phyloP scores from a whole-genome alignment of 2,113 vertebrate genomes.

The Formicarius rufipectus region DNA sequence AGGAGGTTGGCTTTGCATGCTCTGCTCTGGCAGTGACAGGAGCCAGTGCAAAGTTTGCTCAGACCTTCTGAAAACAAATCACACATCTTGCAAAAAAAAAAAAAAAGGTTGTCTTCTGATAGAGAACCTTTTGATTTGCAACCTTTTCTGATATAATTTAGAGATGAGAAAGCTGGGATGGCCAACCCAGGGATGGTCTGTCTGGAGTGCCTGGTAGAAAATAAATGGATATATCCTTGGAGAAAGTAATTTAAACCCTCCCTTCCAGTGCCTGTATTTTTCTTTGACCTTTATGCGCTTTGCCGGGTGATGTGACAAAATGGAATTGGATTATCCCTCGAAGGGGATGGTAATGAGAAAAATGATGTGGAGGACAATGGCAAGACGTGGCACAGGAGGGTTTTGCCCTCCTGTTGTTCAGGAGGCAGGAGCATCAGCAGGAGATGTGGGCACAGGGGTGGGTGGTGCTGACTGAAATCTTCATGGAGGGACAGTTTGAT shows the following conservation, averaged over 20 bases:
- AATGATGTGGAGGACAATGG: not conserved
- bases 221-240: not conserved
- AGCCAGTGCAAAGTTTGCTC: not conserved
- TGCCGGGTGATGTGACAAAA: not conserved
- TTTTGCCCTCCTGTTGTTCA: not conserved
- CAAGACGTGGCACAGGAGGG: not conserved
- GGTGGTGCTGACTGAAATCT: not conserved
- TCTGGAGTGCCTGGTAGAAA: not conserved
- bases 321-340: not conserved
- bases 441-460: too few relatives aligned
- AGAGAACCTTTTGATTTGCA: not conserved
- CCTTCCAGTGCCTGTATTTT: not conserved
- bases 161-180: not conserved
- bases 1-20: not conserved
- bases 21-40: not conserved
- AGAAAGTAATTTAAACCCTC: not conserved
- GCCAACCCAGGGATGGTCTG: not conserved
- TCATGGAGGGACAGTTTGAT: not conserved
- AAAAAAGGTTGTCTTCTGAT: not conserved
- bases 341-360: not conserved
- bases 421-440: not conserved
- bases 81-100: too few relatives aligned
- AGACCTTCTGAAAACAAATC: not conserved
- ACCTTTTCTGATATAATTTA: not conserved
- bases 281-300: not conserved